phyloP scores from a whole-genome alignment of 2,888 invertebrate species.

The Mechanitis messenoides region DNA sequence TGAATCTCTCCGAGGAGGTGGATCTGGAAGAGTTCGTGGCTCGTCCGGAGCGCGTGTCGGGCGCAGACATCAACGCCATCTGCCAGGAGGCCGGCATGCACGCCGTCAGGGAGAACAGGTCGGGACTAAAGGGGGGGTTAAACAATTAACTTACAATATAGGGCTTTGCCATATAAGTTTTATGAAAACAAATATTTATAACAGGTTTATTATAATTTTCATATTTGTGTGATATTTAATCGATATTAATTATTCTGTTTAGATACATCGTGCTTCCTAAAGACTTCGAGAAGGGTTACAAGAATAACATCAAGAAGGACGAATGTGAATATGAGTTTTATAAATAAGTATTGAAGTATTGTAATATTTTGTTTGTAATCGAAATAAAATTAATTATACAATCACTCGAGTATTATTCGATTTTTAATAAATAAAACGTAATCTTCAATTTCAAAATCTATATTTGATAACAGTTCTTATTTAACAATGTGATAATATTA shows the following conservation, averaged over 20 bases:
- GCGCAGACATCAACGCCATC: constrained; percentile 99
- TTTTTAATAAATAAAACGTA: constrained; percentile 11
- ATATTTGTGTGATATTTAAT: neutral
- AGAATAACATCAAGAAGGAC: constrained; percentile 99
- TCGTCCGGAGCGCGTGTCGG: constrained; percentile 98
- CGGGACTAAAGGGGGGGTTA: neutral
- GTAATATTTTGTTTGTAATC: constrained; percentile 24
- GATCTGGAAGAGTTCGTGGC: constrained; percentile 99
- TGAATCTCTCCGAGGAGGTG: constrained; percentile 99
- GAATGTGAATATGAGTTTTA: constrained; percentile 99
- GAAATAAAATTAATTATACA: constrained; percentile 18
- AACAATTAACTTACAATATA: no score
- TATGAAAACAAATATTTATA: no score
- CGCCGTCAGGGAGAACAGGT: constrained; percentile 98
- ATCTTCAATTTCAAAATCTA: constrained; percentile 53
- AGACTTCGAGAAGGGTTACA: constrained; percentile 99
- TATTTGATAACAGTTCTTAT: constrained; percentile 72
- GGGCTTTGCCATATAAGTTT: no score
- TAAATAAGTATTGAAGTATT: constrained; percentile 81
- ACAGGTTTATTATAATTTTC: no score
- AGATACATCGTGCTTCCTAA: constrained; percentile 97
- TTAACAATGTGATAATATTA: constrained; percentile 72
- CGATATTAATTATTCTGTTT: constrained; percentile 32
- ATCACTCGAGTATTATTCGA: neutral
- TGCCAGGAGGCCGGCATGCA: constrained; percentile 99